Percentiles rank a stretch among this genome's conserved stretches.
Evolutionary conservation across 1,140 invertebrate genomes (phyloP).

Genomic region (Bombus turneri): DNA sequence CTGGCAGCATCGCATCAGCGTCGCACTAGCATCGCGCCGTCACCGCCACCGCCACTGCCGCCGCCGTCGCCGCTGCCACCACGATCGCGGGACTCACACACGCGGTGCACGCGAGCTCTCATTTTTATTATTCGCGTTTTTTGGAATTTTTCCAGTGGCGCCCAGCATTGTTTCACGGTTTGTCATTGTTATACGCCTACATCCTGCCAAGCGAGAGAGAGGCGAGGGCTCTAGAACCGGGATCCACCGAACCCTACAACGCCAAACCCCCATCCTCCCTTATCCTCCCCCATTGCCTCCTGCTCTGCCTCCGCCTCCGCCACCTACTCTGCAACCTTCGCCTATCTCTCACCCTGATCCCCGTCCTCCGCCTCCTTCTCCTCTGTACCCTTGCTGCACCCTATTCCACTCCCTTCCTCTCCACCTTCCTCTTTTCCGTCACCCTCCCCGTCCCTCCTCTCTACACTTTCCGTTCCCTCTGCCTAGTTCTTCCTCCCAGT

Average conservation of each 20-base stretch:
- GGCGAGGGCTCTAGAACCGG: conserved; percentile 57
- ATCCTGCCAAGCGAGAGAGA: conserved; percentile 71
- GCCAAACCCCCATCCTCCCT: conserved; percentile 14
- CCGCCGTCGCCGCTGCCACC: conserved; percentile 48
- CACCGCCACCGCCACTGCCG: conserved; percentile 33
- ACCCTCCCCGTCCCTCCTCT: not conserved
- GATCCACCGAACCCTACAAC: conserved; percentile 51
- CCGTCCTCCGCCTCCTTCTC: not conserved
- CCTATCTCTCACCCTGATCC: conserved; percentile 4
- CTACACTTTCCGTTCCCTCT: not conserved
- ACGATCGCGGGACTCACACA: conserved; percentile 64
- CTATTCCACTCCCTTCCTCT: not conserved
- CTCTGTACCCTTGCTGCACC: not conserved
- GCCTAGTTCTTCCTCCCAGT: not conserved
- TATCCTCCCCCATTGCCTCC: conserved; percentile 3
- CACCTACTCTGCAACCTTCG: not conserved
- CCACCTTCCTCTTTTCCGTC: not conserved
- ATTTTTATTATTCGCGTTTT: conserved; percentile 82
- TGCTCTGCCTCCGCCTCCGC: not conserved
- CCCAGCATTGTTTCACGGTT: conserved; percentile 82
- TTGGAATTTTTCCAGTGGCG: conserved; percentile 83
- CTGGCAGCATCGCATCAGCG: conserved; percentile 35
- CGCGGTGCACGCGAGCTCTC: conserved; percentile 74
- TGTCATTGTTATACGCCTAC: conserved; percentile 81
- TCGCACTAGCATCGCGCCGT: conserved; percentile 16